These are phyloP conservation scores for Climacteris rufus DNA, from an alignment of 2,113 vertebrate species.

Conservation along the genomic window DNA sequence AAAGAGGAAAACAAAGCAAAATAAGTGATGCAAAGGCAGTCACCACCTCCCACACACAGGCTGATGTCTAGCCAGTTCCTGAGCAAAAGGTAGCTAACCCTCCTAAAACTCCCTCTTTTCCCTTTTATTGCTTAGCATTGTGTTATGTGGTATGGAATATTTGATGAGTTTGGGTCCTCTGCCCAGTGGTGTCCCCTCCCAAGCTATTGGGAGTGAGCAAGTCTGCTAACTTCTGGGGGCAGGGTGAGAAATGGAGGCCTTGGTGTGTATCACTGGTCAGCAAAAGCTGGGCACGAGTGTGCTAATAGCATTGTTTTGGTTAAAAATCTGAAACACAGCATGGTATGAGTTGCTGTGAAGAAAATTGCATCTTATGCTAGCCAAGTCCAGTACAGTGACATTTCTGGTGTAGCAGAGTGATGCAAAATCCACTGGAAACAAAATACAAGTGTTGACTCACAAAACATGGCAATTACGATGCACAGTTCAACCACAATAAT, in stretches of 20 bases:
- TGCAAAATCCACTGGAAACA: background rate
- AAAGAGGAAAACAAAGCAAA: background rate
- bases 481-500: background rate
- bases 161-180: background rate
- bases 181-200: background rate
- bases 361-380: background rate
- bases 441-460: background rate
- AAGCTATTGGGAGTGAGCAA: no score
- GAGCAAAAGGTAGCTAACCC: background rate
- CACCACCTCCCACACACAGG: rapidly evolving
- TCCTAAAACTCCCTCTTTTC: background rate
- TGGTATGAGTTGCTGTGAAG: background rate
- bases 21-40: background rate
- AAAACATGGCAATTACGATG: background rate
- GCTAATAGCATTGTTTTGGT: background rate
- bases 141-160: background rate
- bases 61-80: background rate
- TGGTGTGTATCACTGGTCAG: background rate
- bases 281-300: background rate
- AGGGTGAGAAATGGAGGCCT: background rate
- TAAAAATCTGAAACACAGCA: background rate
- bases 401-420: background rate
- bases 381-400: background rate
- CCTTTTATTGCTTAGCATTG: background rate
- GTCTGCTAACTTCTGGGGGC: no score